Evolutionary conservation across 2,888 invertebrate genomes (phyloP).

Genomic region (Eristalinus aeneus): DNA sequence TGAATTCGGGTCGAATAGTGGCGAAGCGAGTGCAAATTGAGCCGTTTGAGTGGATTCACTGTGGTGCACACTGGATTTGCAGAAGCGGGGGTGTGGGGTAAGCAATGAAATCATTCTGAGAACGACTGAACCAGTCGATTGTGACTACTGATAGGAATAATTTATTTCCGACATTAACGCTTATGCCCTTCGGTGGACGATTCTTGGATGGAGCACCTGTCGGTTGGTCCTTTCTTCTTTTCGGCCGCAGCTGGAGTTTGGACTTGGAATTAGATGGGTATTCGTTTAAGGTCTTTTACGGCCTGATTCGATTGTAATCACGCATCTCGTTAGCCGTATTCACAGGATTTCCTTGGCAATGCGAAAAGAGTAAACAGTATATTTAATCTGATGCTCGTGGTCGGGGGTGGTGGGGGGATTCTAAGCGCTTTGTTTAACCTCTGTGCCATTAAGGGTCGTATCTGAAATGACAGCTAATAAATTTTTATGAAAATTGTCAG

Average conservation of each 20-base stretch:
- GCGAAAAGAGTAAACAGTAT: neutral
- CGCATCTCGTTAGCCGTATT: neutral
- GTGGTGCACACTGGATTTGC: neutral
- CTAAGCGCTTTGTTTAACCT: neutral
- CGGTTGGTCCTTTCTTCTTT: neutral
- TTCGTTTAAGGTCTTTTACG: neutral
- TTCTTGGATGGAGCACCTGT: neutral
- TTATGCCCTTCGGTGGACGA: neutral
- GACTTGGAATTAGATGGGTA: neutral
- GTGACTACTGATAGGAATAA: slow-evolving; percentile 19
- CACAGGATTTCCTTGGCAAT: neutral
- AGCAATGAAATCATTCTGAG: neutral
- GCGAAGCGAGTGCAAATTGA: slow-evolving; percentile 41
- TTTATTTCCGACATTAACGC: neutral
- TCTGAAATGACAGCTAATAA: neutral
- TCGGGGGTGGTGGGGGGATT: neutral
- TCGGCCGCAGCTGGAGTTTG: neutral
- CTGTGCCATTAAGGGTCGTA: neutral
- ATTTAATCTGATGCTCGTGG: neutral
- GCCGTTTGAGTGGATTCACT: slow-evolving; percentile 13
- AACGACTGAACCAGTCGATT: neutral
- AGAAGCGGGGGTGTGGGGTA: neutral
- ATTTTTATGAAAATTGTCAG: neutral
- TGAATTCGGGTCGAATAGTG: slow-evolving; percentile 8
- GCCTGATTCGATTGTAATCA: neutral